These are phyloP conservation scores for Holcopasites calliopsidis DNA, from an alignment of 1,140 invertebrate species.

Conservation along the genomic window DNA sequence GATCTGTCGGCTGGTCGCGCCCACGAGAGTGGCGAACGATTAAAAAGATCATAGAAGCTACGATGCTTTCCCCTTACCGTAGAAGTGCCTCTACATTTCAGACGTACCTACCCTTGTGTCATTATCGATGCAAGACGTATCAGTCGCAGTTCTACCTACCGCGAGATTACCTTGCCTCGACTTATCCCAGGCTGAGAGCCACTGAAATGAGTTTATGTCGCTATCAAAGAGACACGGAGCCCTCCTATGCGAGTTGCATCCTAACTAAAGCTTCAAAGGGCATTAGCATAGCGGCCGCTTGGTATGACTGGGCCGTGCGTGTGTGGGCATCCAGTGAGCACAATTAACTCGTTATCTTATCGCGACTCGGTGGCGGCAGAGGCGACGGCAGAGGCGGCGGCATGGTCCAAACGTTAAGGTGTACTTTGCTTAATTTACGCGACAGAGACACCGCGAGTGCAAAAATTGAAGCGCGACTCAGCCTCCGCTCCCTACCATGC, in stretches of 20 bases:
- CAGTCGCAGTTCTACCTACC: conserved; percentile 35
- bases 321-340: conserved; percentile 79
- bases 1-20: not conserved
- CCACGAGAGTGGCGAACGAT: not conserved
- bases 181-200: conserved; percentile 66
- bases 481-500: not conserved
- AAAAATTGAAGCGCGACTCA: conserved; percentile 61
- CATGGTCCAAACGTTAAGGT: conserved; percentile 78
- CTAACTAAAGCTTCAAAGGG: conserved; percentile 74
- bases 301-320: conserved; percentile 73
- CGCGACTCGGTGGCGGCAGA: conserved; percentile 65
- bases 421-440: conserved; percentile 79
- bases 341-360: conserved; percentile 81
- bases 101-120: conserved; percentile 30
- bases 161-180: conserved; percentile 38
- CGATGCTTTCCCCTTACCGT: not conserved
- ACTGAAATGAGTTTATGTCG: conserved; percentile 78
- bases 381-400: conserved; percentile 67
- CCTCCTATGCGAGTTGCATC: conserved; percentile 73
- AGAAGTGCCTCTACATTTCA: not conserved
- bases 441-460: conserved; percentile 52
- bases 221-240: conserved; percentile 77
- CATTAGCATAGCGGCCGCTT: conserved; percentile 78
- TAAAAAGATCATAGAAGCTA: not conserved
- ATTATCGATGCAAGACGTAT: conserved; percentile 46